Conservation (phyloP, 64 coral and sea anemone genomes). For the Porites australiensis region DNA sequence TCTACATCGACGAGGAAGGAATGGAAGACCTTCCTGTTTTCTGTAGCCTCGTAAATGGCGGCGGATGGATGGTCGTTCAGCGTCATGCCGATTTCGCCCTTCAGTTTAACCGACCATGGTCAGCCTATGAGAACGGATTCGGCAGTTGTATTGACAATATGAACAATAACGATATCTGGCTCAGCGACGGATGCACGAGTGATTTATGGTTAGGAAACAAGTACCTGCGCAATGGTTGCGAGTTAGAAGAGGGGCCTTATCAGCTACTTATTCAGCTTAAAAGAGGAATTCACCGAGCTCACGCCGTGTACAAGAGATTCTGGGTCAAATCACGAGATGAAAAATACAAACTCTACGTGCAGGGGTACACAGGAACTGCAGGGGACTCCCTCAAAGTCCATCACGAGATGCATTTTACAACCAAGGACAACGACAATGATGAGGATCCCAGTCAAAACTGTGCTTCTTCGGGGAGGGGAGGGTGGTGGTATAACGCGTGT, state of each 20-base stretch:
- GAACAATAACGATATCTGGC: neutral
- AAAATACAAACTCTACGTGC: neutral
- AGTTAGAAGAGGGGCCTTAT: neutral
- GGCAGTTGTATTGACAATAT: neutral
- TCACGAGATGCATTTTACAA: conserved; percentile 35
- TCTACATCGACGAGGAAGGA: neutral
- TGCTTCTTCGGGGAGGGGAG: neutral
- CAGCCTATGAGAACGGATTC: neutral
- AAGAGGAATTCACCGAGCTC: neutral
- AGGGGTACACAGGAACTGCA: conserved; percentile 11
- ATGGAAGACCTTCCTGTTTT: neutral
- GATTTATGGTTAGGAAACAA: neutral
- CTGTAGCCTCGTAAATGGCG: neutral
- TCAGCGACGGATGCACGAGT: neutral
- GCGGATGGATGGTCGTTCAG: neutral
- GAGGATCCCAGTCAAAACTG: conserved; percentile 11
- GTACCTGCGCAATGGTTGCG: neutral
- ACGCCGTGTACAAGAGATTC: neutral
- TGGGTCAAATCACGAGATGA: neutral
- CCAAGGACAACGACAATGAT: conserved; percentile 36
- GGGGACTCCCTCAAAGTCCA: conserved; percentile 24
- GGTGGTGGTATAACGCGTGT: conserved; percentile 54
- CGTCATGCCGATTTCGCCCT: neutral
- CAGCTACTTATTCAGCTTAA: neutral
- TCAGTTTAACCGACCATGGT: neutral